A percentile compares a stretch with the other conserved stretches of the same genome.
Evolutionary conservation across 2,113 vertebrate genomes (phyloP).

Genomic region (Pleuronectes platessa): DNA sequence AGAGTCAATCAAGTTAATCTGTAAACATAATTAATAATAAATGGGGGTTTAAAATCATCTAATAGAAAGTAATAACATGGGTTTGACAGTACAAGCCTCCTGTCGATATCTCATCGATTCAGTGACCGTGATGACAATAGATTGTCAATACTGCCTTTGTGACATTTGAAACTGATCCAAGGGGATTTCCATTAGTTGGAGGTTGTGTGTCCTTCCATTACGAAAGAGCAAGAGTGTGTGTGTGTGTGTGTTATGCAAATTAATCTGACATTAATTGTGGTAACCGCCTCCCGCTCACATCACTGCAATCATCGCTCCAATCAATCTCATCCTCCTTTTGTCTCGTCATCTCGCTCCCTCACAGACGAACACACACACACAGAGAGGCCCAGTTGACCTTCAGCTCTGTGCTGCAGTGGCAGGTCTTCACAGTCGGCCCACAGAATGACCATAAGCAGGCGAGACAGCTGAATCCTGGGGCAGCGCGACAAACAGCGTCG

Average conservation of each 20-base stretch:
- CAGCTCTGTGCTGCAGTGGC: slow-evolving; percentile 41
- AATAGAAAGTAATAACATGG: not conserved
- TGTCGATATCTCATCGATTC: no score
- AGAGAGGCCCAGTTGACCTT: slow-evolving; percentile 54
- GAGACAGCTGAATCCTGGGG: slow-evolving; percentile 65
- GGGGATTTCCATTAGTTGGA: not conserved
- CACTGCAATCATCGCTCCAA: slow-evolving; percentile 28
- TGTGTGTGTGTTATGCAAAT: slow-evolving; percentile 19
- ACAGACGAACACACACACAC: slow-evolving; percentile 5
- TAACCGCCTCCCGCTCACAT: slow-evolving; percentile 22
- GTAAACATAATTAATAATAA: no score
- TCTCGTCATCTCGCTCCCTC: slow-evolving; percentile 20
- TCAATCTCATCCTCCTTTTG: slow-evolving; percentile 7
- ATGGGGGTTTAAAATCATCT: not conserved
- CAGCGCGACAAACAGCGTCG: slow-evolving; percentile 32
- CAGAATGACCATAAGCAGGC: slow-evolving; percentile 65
- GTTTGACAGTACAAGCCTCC: not conserved
- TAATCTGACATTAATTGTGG: slow-evolving; percentile 13
- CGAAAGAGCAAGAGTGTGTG: not conserved
- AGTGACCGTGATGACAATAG: no score
- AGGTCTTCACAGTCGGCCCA: slow-evolving; percentile 46
- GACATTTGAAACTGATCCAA: not conserved
- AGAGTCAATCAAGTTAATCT: no score
- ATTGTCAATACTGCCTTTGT: not conserved
- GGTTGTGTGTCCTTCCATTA: slow-evolving; percentile 4